phyloP scores from a whole-genome alignment of 2,113 vertebrate species.

The Dromas ardeola region DNA sequence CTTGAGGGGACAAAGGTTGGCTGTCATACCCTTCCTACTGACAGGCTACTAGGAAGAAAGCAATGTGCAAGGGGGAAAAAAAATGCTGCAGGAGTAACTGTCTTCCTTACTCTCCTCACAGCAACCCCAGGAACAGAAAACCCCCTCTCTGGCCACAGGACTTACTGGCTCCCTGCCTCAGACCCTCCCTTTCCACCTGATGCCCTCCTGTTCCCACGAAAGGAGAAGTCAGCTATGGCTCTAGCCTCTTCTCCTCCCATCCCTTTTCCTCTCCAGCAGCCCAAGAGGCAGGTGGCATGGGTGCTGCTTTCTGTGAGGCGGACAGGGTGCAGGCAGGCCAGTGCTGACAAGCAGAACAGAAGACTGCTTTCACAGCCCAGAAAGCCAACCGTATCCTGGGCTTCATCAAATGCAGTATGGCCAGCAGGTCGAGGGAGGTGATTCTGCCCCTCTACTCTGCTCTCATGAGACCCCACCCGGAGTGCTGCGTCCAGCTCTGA shows the following conservation, averaged over 20 bases:
- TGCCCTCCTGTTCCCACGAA: neutral
- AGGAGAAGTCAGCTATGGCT: neutral
- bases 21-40: neutral
- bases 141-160: neutral
- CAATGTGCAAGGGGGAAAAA: neutral
- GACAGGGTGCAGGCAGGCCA: neutral
- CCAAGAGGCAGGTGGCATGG: neutral
- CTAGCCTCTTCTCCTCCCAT: neutral
- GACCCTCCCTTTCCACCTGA: neutral
- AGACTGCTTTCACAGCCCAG: no score
- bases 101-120: neutral
- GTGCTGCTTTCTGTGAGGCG: neutral
- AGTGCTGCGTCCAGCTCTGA: no score
- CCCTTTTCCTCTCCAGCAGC: neutral
- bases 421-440: no score
- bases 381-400: no score
- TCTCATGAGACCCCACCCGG: no score
- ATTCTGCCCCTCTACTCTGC: no score
- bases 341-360: accelerated
- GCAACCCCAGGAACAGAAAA: neutral
- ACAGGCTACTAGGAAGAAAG: neutral
- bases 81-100: neutral
- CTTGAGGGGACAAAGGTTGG: neutral
- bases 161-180: neutral
- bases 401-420: no score